phyloP scores from a whole-genome alignment of 2,113 vertebrate species.

The Galbula dea region DNA sequence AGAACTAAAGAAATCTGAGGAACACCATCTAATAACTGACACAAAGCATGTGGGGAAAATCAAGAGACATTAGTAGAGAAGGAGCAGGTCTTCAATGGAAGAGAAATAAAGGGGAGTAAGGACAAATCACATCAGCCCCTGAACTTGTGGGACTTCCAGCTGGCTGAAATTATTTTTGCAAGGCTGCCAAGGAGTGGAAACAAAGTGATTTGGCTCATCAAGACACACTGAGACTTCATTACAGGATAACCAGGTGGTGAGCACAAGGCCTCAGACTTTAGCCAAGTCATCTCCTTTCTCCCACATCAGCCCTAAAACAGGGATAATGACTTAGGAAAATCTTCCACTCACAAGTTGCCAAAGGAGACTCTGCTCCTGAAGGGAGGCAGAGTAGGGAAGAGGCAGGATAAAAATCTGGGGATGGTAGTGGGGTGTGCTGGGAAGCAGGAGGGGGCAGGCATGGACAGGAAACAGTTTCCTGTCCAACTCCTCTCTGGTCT shows the following conservation, averaged over 20 bases:
- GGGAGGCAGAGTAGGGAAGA: background rate
- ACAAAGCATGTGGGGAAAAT: background rate
- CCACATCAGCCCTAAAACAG: background rate
- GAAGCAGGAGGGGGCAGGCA: background rate
- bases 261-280: background rate
- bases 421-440: background rate
- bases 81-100: background rate
- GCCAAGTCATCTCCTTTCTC: background rate
- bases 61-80: background rate
- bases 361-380: background rate
- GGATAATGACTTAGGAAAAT: background rate
- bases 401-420: background rate
- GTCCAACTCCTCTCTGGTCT: background rate
- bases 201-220: background rate
- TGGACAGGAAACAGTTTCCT: background rate
- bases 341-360: fast-evolving
- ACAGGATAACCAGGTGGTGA: background rate
- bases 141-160: background rate
- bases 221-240: background rate
- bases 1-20: background rate
- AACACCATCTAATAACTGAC: background rate
- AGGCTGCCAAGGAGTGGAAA: background rate
- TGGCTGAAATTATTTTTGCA: background rate
- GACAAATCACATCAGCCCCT: background rate
- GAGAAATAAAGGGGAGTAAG: background rate